Evolutionary conservation across 1,140 invertebrate genomes (phyloP).

Genomic region (Lepidurus packardi): DNA sequence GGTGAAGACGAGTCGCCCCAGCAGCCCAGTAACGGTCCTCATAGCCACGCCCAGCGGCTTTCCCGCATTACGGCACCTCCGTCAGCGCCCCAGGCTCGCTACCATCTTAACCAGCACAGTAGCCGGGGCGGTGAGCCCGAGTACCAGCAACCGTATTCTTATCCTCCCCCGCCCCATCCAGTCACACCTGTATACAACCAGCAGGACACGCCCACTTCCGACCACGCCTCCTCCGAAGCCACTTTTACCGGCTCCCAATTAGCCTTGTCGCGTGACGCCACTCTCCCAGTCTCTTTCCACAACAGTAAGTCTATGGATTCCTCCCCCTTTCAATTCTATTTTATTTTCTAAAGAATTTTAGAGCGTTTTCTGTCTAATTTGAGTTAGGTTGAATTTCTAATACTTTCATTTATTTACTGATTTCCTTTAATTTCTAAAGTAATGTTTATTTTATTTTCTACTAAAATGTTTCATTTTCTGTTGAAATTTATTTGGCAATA

Average conservation of each 20-base stretch:
- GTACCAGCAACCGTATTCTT: constrained; percentile 34
- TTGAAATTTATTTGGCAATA: not conserved
- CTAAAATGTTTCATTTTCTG: not conserved
- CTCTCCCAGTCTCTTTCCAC: constrained; percentile 27
- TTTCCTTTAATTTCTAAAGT: not conserved
- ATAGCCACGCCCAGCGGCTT: constrained; percentile 25
- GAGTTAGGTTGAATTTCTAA: not conserved
- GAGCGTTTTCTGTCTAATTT: not conserved
- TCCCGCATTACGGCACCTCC: constrained; percentile 17
- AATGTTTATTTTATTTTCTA: no score
- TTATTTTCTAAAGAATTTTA: not conserved
- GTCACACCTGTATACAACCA: not conserved
- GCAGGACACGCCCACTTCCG: constrained; percentile 32
- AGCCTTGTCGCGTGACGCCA: constrained; percentile 30
- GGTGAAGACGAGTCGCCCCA: constrained; percentile 28
- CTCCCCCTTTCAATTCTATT: not conserved
- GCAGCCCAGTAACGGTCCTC: constrained; percentile 14
- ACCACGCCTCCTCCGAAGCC: constrained; percentile 33
- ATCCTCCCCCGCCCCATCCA: constrained; percentile 27
- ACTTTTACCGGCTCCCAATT: constrained; percentile 33
- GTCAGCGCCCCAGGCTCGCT: not conserved
- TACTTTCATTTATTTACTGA: not conserved
- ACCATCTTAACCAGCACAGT: constrained; percentile 27
- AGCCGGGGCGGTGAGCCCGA: constrained; percentile 28
- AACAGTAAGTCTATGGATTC: constrained; percentile 30